Base-by-base conservation (phyloP, 2,797 vertebrate species). In the Gambelia wislizenii region DNA sequence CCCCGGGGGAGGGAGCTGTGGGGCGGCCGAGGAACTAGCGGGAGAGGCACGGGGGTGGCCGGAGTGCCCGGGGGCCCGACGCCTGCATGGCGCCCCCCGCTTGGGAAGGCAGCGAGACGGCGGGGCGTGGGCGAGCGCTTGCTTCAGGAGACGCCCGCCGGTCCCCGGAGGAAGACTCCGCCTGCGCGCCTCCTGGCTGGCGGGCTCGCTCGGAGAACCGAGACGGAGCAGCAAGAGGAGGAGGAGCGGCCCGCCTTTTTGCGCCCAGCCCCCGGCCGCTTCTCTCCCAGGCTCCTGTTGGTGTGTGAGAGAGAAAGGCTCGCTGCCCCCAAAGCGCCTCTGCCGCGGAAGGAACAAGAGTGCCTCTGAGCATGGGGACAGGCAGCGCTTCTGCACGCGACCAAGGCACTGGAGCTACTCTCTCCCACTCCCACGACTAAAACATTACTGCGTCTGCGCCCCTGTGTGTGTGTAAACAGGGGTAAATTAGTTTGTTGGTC, bases 141-240 rank as follows among this genome's bases (percentile, higher is more conserved):
- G 52, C 44, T 88, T 33, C 1, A 18, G 7, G 47, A 36, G 56
- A 30, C 22, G 54, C 54, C 86, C 54, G 39, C 86, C 6, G 42
- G 14, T 94, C 87, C 93, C 64, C 89, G 61, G 42, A 39, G 75
- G 83, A 87, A 91, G 91, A 75, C 91, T 91, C 90, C 83, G 89
- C 91, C 92, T 54, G 39, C 52, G 89, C 0, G 89, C 89, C 80
- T 85, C 85, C 88, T 56, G 47, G 79, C 84, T 87, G 80, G 86
- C 90, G 56, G 59, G 86, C 80, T 72, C 85, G 87, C 87, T 56
- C 49, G 44, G 9, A 36, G 47, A 27, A 44, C 70, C 1, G 52
- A 42, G 52, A 39, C 36, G n/a, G 83, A 20, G 3, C 33, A 13
- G 39, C 2, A n/a, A n/a, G n/a, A n/a, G n/a, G n/a, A n/a, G 52